Percentiles rank a stretch among this genome's conserved stretches.
These are phyloP conservation scores for Chloropsis hardwickii DNA, from an alignment of 2,113 vertebrate species.

Conservation along the genomic window DNA sequence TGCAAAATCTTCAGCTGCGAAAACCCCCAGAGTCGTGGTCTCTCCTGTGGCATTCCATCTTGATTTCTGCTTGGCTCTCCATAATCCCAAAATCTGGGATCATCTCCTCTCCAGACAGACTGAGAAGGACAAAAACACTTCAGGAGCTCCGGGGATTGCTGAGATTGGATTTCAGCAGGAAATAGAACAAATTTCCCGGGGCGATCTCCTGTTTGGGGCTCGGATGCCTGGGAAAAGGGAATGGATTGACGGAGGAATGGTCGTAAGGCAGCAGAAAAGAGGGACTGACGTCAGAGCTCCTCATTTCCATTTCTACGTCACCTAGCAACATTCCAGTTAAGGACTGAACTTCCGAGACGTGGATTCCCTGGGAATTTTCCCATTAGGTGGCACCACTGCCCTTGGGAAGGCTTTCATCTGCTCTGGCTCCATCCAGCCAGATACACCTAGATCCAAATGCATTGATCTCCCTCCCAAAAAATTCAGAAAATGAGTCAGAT, in stretches of 20 bases:
- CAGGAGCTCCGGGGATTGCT: not conserved
- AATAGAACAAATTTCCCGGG: not conserved
- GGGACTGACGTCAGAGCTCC: not conserved
- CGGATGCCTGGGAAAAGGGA: not conserved
- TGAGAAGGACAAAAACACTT: not conserved
- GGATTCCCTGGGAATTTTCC: constrained; percentile 39
- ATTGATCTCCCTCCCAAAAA: rapidly evolving
- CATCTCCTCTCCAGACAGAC: not conserved
- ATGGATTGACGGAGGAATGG: not conserved
- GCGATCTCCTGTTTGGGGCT: not conserved
- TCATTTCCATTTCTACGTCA: constrained; percentile 4
- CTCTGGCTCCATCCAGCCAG: not conserved
- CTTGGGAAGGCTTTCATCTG: not conserved
- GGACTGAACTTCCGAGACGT: not conserved
- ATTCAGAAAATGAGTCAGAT: not conserved
- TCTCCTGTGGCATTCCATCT: not conserved
- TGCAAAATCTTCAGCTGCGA: not conserved
- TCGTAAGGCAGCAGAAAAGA: constrained; percentile 1
- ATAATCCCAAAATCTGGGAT: not conserved
- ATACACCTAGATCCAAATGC: rapidly evolving
- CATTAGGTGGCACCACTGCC: constrained; percentile 66
- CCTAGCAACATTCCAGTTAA: constrained; percentile 44
- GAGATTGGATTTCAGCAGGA: not conserved
- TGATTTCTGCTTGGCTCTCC: not conserved
- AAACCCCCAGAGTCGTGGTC: not conserved